These are phyloP conservation scores for Carapus acus DNA, from an alignment of 2,797 vertebrate genomes.

Conservation along the genomic window DNA sequence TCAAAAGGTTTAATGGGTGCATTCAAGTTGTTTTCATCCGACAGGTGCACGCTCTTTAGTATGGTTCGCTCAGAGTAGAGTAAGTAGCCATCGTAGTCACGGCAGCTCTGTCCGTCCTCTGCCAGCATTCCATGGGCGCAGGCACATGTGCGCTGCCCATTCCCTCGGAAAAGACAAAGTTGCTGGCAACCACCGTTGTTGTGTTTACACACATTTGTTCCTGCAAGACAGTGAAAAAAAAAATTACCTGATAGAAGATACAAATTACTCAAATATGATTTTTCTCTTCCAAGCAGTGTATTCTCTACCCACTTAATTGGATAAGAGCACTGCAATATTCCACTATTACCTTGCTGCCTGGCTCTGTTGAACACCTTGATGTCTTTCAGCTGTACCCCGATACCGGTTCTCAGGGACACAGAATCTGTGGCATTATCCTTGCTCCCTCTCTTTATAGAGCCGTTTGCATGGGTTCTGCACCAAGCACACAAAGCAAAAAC, in stretches of 20 bases:
- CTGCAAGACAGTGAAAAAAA: no score
- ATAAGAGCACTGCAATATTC: background rate
- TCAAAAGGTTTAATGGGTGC: slow-evolving; percentile 95
- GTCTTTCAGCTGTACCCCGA: slow-evolving; percentile 95
- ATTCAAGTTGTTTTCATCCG: slow-evolving; percentile 92
- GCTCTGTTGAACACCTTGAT: slow-evolving; percentile 97
- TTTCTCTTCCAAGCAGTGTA: no score
- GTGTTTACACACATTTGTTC: slow-evolving; percentile 82
- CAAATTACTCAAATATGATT: background rate
- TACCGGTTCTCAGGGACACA: slow-evolving; percentile 87
- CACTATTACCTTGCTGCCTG: slow-evolving; percentile 84
- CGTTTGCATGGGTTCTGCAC: slow-evolving; percentile 91
- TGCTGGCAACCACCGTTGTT: slow-evolving; percentile 91
- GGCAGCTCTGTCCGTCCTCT: slow-evolving; percentile 79
- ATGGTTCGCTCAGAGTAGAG: slow-evolving; percentile 97
- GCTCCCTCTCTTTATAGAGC: slow-evolving; percentile 93
- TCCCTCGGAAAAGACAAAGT: slow-evolving; percentile 86
- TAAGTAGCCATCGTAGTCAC: slow-evolving; percentile 92
- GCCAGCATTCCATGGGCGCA: slow-evolving; percentile 94
- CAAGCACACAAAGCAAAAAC: slow-evolving; percentile 19
- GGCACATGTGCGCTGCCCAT: slow-evolving; percentile 78
- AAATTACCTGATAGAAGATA: no score
- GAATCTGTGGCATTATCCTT: slow-evolving; percentile 95
- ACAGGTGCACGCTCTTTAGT: slow-evolving; percentile 95
- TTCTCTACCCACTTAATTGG: background rate